Conservation (phyloP, 2,113 vertebrate species). For the Rousettus leschenaultii region DNA sequence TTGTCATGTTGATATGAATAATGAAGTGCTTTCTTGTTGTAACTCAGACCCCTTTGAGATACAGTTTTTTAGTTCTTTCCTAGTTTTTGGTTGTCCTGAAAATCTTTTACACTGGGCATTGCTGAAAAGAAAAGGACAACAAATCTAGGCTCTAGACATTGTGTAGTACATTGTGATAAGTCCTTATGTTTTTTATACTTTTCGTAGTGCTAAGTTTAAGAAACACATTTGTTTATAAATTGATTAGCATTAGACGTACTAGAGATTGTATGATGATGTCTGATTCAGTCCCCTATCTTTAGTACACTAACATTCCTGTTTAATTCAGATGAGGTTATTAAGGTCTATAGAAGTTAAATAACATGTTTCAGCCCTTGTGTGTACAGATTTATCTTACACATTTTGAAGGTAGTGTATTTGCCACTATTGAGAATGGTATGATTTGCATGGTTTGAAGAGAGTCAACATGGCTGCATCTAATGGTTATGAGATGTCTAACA, state of each 20-base stretch:
- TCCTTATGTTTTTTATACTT: not conserved
- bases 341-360: not conserved
- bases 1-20: not conserved
- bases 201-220: not conserved
- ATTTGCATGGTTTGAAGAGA: constrained; percentile 3
- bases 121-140: not conserved
- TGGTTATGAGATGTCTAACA: not conserved
- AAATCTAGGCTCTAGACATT: not conserved
- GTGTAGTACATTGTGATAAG: not conserved
- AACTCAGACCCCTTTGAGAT: not conserved
- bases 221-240: not conserved
- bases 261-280: not conserved
- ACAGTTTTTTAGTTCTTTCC: not conserved
- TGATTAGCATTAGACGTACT: not conserved
- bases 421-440: not conserved
- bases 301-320: not conserved
- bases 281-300: not conserved
- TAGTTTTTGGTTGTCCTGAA: constrained; percentile 26
- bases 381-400: not conserved
- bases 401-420: not conserved
- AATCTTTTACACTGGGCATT: not conserved
- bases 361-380: not conserved
- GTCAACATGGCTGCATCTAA: not conserved
- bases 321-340: constrained; percentile 5
- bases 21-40: not conserved